Evolutionary conservation across 2,888 invertebrate genomes (phyloP).

Genomic region (Malachius bipustulatus): DNA sequence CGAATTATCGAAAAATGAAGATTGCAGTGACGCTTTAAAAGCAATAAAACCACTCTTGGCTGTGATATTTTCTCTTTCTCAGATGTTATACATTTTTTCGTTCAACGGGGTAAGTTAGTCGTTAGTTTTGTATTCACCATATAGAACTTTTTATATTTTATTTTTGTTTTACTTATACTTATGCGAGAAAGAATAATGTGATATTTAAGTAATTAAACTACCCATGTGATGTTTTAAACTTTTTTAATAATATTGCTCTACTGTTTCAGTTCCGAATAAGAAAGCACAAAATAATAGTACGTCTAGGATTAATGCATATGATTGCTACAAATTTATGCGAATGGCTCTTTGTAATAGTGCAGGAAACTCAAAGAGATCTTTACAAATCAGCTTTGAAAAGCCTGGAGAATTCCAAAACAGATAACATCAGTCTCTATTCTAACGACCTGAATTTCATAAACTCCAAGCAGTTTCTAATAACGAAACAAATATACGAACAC

Average conservation of each 20-base stretch:
- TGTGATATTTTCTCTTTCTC: slow-evolving; percentile 53
- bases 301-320: slow-evolving; percentile 90
- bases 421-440: slow-evolving; percentile 16
- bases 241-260: no score
- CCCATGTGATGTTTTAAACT: no score
- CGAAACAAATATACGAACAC: slow-evolving; percentile 20
- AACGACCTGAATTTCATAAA: slow-evolving; percentile 20
- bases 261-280: no score
- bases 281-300: slow-evolving; percentile 55
- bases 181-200: no score
- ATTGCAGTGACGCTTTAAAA: slow-evolving; percentile 49
- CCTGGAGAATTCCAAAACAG: slow-evolving; percentile 14
- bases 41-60: slow-evolving; percentile 51
- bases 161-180: no score
- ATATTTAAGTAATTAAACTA: no score
- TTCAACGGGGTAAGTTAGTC: slow-evolving; percentile 51
- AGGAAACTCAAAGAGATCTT: slow-evolving; percentile 80
- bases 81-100: slow-evolving; percentile 61
- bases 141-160: no score
- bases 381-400: slow-evolving; percentile 42
- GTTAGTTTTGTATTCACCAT: no score
- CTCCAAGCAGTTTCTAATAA: slow-evolving; percentile 20
- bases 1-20: slow-evolving; percentile 56
- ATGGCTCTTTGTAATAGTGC: slow-evolving; percentile 76
- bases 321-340: slow-evolving; percentile 86